A percentile compares a stretch with the other conserved stretches of the same genome.
phyloP scores from a whole-genome alignment of 2,797 vertebrate genomes.

The Anomalospiza imberbis region DNA sequence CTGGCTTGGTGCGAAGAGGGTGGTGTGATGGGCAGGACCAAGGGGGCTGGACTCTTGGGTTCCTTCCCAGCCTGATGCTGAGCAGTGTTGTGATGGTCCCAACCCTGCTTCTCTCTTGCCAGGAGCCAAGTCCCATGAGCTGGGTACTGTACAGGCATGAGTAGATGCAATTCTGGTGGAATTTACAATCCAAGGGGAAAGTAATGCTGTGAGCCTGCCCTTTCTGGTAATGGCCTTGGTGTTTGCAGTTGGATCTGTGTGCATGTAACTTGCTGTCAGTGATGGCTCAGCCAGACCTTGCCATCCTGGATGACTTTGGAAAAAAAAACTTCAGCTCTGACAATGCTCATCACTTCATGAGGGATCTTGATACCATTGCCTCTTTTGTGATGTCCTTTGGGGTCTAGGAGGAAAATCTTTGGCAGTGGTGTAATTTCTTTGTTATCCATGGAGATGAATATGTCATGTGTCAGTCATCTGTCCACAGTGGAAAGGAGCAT shows the following conservation, averaged over 20 bases:
- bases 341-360: not conserved
- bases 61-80: not conserved
- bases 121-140: not conserved
- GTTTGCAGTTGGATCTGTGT: not conserved
- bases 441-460: not conserved
- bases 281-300: not conserved
- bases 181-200: not conserved
- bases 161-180: not conserved
- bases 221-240: not conserved
- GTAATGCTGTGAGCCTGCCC: not conserved
- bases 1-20: slow-evolving; percentile 8
- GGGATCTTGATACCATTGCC: not conserved
- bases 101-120: not conserved
- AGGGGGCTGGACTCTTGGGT: not conserved
- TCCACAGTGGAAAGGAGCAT: not conserved
- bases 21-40: not conserved
- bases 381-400: not conserved
- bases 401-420: not conserved
- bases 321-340: not conserved
- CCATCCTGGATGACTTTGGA: fast-evolving
- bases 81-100: not conserved
- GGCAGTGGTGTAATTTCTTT: not conserved
- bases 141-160: not conserved
- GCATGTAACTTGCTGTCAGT: fast-evolving
- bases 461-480: not conserved